These are phyloP conservation scores for Amiota minor DNA, from an alignment of 2,888 invertebrate species.

Conservation along the genomic window DNA sequence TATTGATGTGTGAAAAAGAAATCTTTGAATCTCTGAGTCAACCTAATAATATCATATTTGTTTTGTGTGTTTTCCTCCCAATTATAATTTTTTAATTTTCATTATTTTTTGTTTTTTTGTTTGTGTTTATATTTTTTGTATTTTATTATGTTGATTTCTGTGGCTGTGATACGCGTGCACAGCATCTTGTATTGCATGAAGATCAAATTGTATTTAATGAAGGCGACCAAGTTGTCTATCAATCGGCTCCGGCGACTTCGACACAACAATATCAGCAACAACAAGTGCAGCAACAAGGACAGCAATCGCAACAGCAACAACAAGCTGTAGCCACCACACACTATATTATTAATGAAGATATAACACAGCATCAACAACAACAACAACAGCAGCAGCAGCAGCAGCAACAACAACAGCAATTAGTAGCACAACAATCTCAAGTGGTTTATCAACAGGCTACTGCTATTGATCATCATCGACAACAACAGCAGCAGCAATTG, in stretches of 20 bases:
- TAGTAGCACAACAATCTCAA: conserved; percentile 54
- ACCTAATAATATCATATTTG: neutral
- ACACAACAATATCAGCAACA: conserved; percentile 60
- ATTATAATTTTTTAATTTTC: conserved; percentile 24
- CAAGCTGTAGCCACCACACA: conserved; percentile 48
- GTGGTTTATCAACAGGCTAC: conserved; percentile 42
- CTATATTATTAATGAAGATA: conserved; percentile 40
- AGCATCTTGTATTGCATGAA: conserved; percentile 65
- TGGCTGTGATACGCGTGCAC: conserved; percentile 14
- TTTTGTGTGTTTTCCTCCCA: conserved; percentile 19
- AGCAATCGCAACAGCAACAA: conserved; percentile 55
- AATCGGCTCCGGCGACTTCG: conserved; percentile 55
- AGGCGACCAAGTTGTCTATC: conserved; percentile 74
- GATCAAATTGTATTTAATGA: conserved; percentile 74
- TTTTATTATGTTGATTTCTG: conserved; percentile 24
- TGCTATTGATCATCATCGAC: conserved; percentile 26
- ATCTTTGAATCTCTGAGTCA: conserved; percentile 39
- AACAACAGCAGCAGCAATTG: conserved; percentile 50
- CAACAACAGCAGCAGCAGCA: conserved; percentile 52
- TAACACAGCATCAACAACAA: conserved; percentile 61
- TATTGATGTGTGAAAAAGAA: conserved; percentile 31
- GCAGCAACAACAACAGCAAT: conserved; percentile 53
- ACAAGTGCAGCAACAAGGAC: conserved; percentile 52
- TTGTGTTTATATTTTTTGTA: conserved; percentile 24
- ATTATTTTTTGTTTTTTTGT: conserved; percentile 15